Base-by-base conservation (phyloP, 2,888 invertebrate species). In the Scotopteryx bipunctaria region DNA sequence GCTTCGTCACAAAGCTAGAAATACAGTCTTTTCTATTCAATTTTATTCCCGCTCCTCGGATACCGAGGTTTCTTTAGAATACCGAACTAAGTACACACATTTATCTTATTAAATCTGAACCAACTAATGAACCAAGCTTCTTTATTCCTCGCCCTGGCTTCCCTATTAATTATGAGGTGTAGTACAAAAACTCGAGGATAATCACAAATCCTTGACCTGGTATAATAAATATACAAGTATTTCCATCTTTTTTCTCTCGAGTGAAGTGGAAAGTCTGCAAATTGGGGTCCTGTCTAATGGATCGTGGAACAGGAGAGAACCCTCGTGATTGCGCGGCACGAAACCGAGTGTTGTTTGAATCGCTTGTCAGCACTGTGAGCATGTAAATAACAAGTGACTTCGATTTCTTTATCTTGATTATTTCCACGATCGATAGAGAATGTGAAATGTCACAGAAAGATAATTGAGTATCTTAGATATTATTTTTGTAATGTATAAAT, bases 201-300 rank as follows among this genome's bases (percentile, higher is more conserved):
- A 67, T 64, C 57, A 63, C 53, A 53, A 65, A 63, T 63, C 54
- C 66, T 72, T 71, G 69, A 71, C 71, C 72, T 60, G 43, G 70
- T 71, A 72, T 69, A 66, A 74, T 67, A 76, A 68, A 66, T 66
- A 72, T 41, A 56, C 44, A 55, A 49, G 50, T 61, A 63, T 71
- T 72, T 66, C 59, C 66, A 68, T 72, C 61, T 68, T 68, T 72
- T 64, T 67, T 57, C 56, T 41, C 23, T 37, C 47, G 55, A 57
- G 64, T 57, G 55, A 66, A 66, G 66, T 70, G 65, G 63, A 61
- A 66, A 71, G 67, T 71, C 66, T 61, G 64, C 67, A 75, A 80
- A 80, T 77, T 78, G 76, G 77, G 75, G 73, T 67, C 64, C 71
- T 71, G 74, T 71, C 71, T 78, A 80, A 80, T 79, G 81, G 77